Conservation (phyloP, 2,888 invertebrate species). For the Eupithecia subfuscata region DNA sequence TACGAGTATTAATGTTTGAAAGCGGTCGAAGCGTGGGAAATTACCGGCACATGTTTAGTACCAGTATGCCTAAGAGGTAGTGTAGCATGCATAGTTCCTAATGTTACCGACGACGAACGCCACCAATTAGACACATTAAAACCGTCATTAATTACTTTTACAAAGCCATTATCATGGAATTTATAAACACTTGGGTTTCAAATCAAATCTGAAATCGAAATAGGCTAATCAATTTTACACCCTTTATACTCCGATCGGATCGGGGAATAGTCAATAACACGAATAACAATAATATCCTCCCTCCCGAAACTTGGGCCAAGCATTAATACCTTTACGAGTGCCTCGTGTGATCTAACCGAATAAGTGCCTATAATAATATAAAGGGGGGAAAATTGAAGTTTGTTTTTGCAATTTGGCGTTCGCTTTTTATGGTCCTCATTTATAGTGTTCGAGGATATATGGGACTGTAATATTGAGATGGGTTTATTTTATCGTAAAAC, state of each 20-base stretch:
- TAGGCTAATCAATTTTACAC: slow-evolving; percentile 17
- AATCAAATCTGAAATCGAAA: slow-evolving; percentile 7
- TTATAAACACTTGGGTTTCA: not conserved
- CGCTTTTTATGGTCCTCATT: slow-evolving; percentile 48
- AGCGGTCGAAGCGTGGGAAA: too few relatives aligned
- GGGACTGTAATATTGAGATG: slow-evolving; percentile 41
- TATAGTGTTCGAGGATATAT: slow-evolving; percentile 49
- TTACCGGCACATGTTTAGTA: not conserved
- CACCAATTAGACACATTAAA: not conserved
- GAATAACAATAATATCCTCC: slow-evolving; percentile 13
- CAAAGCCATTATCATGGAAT: not conserved
- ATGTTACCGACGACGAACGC: too few relatives aligned
- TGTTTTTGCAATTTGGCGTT: slow-evolving; percentile 53
- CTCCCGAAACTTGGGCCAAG: slow-evolving; percentile 45
- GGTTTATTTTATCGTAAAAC: slow-evolving; percentile 34
- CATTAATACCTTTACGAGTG: slow-evolving; percentile 47
- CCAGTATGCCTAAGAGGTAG: not conserved
- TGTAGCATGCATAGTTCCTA: not conserved
- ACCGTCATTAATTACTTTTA: not conserved
- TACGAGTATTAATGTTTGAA: too few relatives aligned
- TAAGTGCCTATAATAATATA: slow-evolving; percentile 58
- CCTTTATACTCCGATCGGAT: slow-evolving; percentile 15
- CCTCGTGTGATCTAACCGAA: slow-evolving; percentile 52
- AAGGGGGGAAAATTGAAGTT: slow-evolving; percentile 47
- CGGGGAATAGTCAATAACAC: slow-evolving; percentile 13